These are phyloP conservation scores for Tursiops truncatus DNA, from an alignment of 2,113 vertebrate species.

Conservation along the genomic window DNA sequence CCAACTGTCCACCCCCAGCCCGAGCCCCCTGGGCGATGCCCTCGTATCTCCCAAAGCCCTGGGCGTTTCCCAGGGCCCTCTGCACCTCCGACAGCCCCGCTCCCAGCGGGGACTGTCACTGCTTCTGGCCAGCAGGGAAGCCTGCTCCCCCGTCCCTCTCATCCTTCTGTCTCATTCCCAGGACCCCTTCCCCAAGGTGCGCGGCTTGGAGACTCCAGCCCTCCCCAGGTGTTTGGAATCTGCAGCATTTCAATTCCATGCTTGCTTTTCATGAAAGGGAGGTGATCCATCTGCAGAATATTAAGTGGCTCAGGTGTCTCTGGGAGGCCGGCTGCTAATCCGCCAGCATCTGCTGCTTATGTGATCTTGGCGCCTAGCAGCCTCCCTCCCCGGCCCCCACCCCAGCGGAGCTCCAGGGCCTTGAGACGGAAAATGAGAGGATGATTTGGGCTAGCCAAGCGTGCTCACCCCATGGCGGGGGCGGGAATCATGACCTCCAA, in stretches of 20 bases:
- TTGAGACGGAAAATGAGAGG: neutral
- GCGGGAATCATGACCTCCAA: neutral
- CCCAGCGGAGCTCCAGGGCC: neutral
- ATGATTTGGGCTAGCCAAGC: neutral
- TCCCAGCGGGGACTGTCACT: neutral
- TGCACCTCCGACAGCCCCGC: no score
- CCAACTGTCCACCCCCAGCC: neutral
- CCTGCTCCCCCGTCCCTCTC: rapidly evolving
- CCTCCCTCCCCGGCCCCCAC: neutral
- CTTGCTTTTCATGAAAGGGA: conserved; percentile 80
- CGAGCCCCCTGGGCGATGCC: neutral
- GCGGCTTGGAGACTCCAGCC: neutral
- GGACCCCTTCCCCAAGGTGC: neutral
- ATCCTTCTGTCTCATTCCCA: neutral
- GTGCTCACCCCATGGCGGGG: neutral
- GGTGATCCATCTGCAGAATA: conserved; percentile 74
- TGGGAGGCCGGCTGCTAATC: conserved; percentile 63
- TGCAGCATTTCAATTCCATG: conserved; percentile 70
- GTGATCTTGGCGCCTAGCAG: conserved; percentile 5
- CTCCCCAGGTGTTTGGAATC: conserved; percentile 62
- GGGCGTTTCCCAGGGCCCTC: neutral
- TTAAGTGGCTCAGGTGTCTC: conserved; percentile 63
- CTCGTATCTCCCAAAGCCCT: neutral
- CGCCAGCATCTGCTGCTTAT: conserved; percentile 66
- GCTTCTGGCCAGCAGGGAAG: neutral